Conservation (phyloP, 2,797 vertebrate species). For the Sandelia bainsii region DNA sequence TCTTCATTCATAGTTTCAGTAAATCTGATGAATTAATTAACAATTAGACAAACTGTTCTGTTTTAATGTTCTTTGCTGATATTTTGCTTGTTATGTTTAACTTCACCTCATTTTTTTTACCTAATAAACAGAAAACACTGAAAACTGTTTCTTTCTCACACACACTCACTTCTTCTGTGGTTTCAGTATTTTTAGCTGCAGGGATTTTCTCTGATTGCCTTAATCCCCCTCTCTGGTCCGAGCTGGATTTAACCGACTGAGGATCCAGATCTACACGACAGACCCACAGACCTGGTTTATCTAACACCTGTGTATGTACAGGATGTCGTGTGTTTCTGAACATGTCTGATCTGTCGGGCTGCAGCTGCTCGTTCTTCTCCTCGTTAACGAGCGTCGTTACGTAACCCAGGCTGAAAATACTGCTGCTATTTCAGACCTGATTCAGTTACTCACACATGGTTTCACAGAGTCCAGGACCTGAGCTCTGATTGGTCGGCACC, state of each 20-base stretch:
- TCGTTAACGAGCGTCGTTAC: slow-evolving; percentile 12
- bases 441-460: slow-evolving; percentile 8
- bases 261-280: slow-evolving; percentile 9
- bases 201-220: slow-evolving; percentile 45
- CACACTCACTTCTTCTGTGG: background rate
- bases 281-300: slow-evolving; percentile 11
- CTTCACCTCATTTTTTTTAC: too few species aligned
- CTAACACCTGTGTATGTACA: background rate
- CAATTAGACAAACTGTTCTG: too few species aligned
- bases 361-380: background rate
- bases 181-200: slow-evolving; percentile 56
- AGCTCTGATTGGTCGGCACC: slow-evolving; percentile 25
- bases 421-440: slow-evolving; percentile 14
- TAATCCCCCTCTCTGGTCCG: slow-evolving; percentile 36
- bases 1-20: too few species aligned
- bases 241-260: slow-evolving; percentile 36
- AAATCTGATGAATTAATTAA: too few species aligned
- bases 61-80: too few species aligned
- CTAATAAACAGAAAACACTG: too few species aligned
- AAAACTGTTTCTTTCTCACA: too few species aligned
- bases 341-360: slow-evolving; percentile 21
- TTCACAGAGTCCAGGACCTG: slow-evolving; percentile 6
- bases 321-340: background rate
- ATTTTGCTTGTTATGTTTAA: too few species aligned
- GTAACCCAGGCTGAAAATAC: slow-evolving; percentile 20